These are phyloP conservation scores for Megathymus violae DNA, from an alignment of 1,140 invertebrate species.

Conservation along the genomic window DNA sequence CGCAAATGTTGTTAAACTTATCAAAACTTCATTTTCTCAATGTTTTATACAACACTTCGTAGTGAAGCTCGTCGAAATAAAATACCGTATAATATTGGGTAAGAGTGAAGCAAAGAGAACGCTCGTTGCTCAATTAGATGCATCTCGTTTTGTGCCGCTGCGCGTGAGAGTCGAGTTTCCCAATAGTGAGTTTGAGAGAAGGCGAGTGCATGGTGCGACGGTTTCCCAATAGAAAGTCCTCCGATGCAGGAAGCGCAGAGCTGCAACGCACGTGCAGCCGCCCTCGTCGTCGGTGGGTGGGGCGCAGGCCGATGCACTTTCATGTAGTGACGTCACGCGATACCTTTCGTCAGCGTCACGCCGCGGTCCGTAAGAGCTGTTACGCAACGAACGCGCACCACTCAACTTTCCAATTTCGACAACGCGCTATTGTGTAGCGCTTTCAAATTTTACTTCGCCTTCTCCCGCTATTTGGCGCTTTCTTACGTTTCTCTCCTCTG, in stretches of 20 bases:
- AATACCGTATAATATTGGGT: constrained; percentile 52
- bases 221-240: constrained; percentile 83
- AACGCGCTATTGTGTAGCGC: constrained; percentile 82
- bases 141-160: constrained; percentile 65
- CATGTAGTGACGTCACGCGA: constrained; percentile 75
- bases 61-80: constrained; percentile 1
- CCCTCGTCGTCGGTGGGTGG: constrained; percentile 47
- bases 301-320: constrained; percentile 79
- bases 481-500: constrained; percentile 73
- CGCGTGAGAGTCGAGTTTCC: constrained; percentile 74
- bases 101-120: constrained; percentile 64
- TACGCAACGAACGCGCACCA: constrained; percentile 76
- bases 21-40: too few species aligned
- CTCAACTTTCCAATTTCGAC: constrained; percentile 83
- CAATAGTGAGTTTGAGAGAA: constrained; percentile 59
- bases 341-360: constrained; percentile 81
- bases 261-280: constrained; percentile 67
- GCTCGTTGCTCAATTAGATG: constrained; percentile 74
- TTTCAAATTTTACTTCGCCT: constrained; percentile 81
- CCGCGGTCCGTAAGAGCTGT: constrained; percentile 77
- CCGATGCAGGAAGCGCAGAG: constrained; percentile 72
- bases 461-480: constrained; percentile 72
- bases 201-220: constrained; percentile 52
- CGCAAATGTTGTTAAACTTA: too few species aligned
- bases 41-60: neutral